Conservation (phyloP, 30 jellyfish, hydroid and myxozoan genomes). For the Turritopsis rubra region DNA sequence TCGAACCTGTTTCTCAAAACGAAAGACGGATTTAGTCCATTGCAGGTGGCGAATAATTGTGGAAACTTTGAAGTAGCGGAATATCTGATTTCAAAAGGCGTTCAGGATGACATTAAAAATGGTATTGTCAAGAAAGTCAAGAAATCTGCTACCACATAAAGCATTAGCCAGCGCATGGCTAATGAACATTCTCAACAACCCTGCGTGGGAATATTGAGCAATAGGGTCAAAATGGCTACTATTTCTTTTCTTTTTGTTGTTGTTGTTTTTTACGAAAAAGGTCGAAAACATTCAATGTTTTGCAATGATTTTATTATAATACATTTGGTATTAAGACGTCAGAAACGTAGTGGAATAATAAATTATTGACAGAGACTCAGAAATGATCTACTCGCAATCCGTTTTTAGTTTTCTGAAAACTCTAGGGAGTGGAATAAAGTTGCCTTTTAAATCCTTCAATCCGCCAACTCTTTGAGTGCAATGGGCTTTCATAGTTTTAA, state of each 20-base stretch:
- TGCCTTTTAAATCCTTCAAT: background rate
- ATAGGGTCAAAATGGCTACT: background rate
- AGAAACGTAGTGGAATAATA: too few relatives aligned
- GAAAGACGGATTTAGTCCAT: background rate
- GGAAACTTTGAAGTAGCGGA: slow-evolving; percentile 24
- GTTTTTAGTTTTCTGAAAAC: background rate
- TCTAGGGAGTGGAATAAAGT: background rate
- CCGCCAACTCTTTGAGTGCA: too few relatives aligned
- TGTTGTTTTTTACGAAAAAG: too few relatives aligned
- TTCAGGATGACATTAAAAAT: slow-evolving; percentile 17
- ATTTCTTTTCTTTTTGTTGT: too few relatives aligned
- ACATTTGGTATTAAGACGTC: too few relatives aligned
- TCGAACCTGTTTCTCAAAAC: background rate
- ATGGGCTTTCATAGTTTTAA: too few relatives aligned
- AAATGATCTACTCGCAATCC: background rate
- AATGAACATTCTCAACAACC: background rate
- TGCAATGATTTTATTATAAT: too few relatives aligned
- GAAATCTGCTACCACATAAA: background rate
- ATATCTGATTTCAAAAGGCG: slow-evolving; percentile 14
- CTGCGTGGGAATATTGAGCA: background rate
- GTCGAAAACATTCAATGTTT: too few relatives aligned
- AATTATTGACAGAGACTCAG: background rate
- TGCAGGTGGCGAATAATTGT: background rate
- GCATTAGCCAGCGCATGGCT: background rate
- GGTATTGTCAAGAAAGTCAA: background rate